Percentiles rank a stretch among this genome's conserved stretches.
Evolutionary conservation across 2,113 vertebrate species (phyloP).

Genomic region (Microtus ochrogaster): DNA sequence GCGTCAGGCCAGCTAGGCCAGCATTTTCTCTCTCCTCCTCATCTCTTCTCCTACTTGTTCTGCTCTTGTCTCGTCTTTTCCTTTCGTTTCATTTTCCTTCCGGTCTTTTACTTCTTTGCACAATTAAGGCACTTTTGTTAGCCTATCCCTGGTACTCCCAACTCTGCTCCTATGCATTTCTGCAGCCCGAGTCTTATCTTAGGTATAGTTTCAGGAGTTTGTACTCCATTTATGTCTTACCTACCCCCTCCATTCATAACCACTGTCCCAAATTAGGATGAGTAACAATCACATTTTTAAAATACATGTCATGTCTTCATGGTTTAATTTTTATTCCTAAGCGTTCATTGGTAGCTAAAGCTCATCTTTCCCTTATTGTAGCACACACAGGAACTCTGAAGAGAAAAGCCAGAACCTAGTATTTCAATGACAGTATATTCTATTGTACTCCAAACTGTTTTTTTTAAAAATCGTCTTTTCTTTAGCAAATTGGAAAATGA

Average conservation of each 20-base stretch:
- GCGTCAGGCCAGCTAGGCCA: not conserved
- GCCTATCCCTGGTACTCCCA: not conserved
- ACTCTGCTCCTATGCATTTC: not conserved
- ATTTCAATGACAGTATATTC: constrained; percentile 23
- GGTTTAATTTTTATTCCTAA: not conserved
- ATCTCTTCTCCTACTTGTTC: not conserved
- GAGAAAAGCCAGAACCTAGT: not conserved
- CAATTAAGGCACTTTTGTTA: not conserved
- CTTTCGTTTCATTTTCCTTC: not conserved
- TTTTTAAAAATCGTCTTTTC: not conserved
- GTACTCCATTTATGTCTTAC: not conserved
- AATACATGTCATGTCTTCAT: not conserved
- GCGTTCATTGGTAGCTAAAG: not conserved
- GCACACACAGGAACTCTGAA: not conserved
- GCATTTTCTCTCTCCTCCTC: not conserved
- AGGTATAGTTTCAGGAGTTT: not conserved
- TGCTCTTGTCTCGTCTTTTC: not conserved
- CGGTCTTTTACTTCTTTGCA: not conserved
- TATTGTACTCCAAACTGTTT: not conserved
- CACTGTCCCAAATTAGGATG: not conserved
- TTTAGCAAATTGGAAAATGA: not conserved
- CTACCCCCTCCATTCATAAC: not conserved
- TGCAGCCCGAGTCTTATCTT: not conserved
- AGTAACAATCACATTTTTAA: not conserved
- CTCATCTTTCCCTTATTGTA: not conserved